A percentile compares a stretch with the other conserved stretches of the same genome.
These are phyloP conservation scores for Lordiphosa mommai DNA, from an alignment of 1,140 invertebrate genomes.

Conservation along the genomic window DNA sequence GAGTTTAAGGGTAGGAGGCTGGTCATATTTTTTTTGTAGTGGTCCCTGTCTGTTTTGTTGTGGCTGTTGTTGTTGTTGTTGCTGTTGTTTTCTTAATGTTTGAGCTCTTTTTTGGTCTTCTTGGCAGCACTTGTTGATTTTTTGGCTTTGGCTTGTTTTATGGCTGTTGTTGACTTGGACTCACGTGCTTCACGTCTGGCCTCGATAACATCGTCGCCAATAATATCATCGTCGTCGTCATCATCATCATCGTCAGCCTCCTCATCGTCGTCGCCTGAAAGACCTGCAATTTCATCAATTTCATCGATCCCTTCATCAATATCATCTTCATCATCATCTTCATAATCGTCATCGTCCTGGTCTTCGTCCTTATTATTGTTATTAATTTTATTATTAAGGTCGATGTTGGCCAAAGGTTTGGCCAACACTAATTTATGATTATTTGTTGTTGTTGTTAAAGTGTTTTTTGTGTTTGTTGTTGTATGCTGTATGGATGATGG, in stretches of 20 bases:
- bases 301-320: constrained; percentile 82
- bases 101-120: constrained; percentile 80
- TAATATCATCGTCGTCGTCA: constrained; percentile 84
- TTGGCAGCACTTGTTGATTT: constrained; percentile 80
- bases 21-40: constrained; percentile 47
- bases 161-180: constrained; percentile 85
- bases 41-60: constrained; percentile 22
- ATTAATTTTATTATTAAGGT: constrained; percentile 83
- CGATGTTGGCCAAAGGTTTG: constrained; percentile 81
- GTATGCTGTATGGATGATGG: constrained; percentile 51
- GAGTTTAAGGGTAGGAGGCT: constrained; percentile 14
- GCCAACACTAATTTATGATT: constrained; percentile 24
- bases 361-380: constrained; percentile 82
- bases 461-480: constrained; percentile 44
- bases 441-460: constrained; percentile 25
- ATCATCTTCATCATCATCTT: constrained; percentile 81
- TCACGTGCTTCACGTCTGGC: constrained; percentile 87
- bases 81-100: constrained; percentile 60
- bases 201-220: constrained; percentile 84
- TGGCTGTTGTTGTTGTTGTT: constrained; percentile 21
- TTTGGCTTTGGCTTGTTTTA: constrained; percentile 79
- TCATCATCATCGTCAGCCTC: constrained; percentile 88
- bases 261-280: constrained; percentile 84
- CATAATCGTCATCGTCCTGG: constrained; percentile 85
- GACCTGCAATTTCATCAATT: constrained; percentile 83